Evolutionary conservation across 2,888 invertebrate species (phyloP), one percentile per base, ranked within the genome.

Genomic region (Teinopalpus imperialis): DNA sequence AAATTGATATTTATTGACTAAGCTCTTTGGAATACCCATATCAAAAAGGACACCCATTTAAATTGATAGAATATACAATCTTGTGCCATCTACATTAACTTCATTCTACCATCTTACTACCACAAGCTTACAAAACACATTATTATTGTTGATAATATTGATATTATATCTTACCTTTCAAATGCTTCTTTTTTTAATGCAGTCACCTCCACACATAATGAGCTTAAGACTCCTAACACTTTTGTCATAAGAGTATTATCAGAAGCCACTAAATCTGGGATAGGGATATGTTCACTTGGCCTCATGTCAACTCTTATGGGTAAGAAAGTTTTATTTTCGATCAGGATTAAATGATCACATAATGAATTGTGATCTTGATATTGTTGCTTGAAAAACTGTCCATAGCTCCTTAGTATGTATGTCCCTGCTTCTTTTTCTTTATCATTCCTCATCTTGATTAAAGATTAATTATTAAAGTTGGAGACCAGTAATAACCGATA

Each of bases 161-260:
- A 32, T 34, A 16, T 39, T 18, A 29, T 21, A 10, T 40, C 2
- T 26, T 18, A 92, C 83, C 89, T 90, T 46, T 89, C 85, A 54
- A 90, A 89, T 4, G 94, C 94, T 73, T 95, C 94, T 41, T 81
- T 77, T 58, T 92, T 91, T 8, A 97, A 82, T 40, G 90, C 71
- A 42, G 91, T 83, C 48, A 95, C 92, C 86, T 98, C 97, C 56
- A 92, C 90, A 74, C 95, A 96, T 1, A 97, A 82, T 4, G 94
- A 92, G 8, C 94, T 92, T 47, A 98, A 91, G 0, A 95, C 94
- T 27, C 94, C 92, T 4, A 98, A 82, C 31, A 97, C 91, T 81
- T 95, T 94, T 21, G 94, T 94, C 59, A 97, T 90, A 35, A 93
- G 83, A 66, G 94, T 94, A 68, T 96, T 96, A 75, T 97, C 96